phyloP scores from a whole-genome alignment of 2,888 invertebrate genomes.

The Rhingia rostrata region DNA sequence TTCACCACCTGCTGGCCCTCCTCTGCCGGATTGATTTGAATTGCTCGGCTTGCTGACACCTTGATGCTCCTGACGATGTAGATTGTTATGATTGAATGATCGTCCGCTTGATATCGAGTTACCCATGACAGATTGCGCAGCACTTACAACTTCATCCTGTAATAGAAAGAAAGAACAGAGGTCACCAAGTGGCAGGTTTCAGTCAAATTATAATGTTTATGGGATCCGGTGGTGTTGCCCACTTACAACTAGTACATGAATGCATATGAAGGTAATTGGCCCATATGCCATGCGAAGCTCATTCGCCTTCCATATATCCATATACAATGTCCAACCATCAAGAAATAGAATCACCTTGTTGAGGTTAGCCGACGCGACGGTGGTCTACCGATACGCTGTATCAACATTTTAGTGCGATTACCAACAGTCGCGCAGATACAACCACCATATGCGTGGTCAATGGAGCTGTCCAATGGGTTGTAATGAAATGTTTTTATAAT shows the following conservation, averaged over 20 bases:
- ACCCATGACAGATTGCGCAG: constrained; percentile 62
- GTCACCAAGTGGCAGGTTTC: constrained; percentile 9
- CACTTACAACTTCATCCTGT: constrained; percentile 59
- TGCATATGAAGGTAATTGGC: constrained; percentile 56
- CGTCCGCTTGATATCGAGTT: constrained; percentile 68
- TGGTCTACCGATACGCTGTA: constrained; percentile 3
- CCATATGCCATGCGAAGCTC: constrained; percentile 66
- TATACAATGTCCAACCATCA: constrained; percentile 7
- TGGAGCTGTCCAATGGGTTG: constrained; percentile 43
- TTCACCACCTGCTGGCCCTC: constrained; percentile 77
- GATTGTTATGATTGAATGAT: constrained; percentile 54
- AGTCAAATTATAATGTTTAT: neutral
- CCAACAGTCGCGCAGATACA: constrained; percentile 22
- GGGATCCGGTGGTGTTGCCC: neutral
- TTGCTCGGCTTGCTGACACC: constrained; percentile 43
- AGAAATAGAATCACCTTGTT: constrained; percentile 14
- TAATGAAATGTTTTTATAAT: constrained; percentile 46
- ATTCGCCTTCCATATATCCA: constrained; percentile 26
- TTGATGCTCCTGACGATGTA: constrained; percentile 59
- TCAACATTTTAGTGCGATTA: constrained; percentile 5
- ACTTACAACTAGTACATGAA: constrained; percentile 30
- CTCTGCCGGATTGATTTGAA: constrained; percentile 44
- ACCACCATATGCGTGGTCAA: constrained; percentile 50
- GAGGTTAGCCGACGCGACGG: neutral
- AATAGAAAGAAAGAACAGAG: constrained; percentile 21